These are phyloP conservation scores for Mesoclemmys tuberculata DNA, from an alignment of 2,113 vertebrate species.

Conservation along the genomic window DNA sequence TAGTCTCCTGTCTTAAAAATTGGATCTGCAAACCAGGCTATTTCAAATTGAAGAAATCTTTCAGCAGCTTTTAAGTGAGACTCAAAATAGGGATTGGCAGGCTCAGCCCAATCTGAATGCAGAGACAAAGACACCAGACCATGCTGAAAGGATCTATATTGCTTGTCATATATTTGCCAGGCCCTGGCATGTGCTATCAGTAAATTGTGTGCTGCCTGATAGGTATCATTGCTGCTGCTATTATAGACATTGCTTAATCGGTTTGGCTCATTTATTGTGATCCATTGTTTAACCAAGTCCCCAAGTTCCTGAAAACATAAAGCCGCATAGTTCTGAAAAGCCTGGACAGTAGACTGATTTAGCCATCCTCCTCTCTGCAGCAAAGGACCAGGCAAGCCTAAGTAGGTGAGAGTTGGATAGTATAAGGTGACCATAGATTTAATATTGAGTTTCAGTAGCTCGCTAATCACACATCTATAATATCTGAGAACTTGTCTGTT, in stretches of 20 bases:
- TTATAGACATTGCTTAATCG: conserved; percentile 84
- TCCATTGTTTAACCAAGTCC: conserved; percentile 88
- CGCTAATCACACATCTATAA: conserved; percentile 88
- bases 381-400: conserved; percentile 84
- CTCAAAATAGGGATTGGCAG: conserved; percentile 88
- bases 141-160: conserved; percentile 72
- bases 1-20: conserved; percentile 87
- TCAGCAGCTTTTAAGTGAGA: conserved; percentile 83
- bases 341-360: conserved; percentile 80
- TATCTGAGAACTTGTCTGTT: conserved; percentile 88
- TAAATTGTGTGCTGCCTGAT: conserved; percentile 86
- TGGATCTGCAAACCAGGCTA: conserved; percentile 92
- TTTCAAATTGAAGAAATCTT: conserved; percentile 90
- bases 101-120: conserved; percentile 93
- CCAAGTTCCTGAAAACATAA: conserved; percentile 92
- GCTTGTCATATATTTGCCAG: conserved; percentile 86
- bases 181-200: conserved; percentile 89
- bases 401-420: conserved; percentile 84
- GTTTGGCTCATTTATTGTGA: conserved; percentile 97
- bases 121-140: conserved; percentile 88
- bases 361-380: conserved; percentile 88
- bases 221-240: conserved; percentile 77
- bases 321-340: conserved; percentile 87
- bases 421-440: conserved; percentile 88
- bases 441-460: conserved; percentile 83